These are phyloP conservation scores for Mellivora capensis DNA, from an alignment of 2,113 vertebrate genomes.

Conservation along the genomic window DNA sequence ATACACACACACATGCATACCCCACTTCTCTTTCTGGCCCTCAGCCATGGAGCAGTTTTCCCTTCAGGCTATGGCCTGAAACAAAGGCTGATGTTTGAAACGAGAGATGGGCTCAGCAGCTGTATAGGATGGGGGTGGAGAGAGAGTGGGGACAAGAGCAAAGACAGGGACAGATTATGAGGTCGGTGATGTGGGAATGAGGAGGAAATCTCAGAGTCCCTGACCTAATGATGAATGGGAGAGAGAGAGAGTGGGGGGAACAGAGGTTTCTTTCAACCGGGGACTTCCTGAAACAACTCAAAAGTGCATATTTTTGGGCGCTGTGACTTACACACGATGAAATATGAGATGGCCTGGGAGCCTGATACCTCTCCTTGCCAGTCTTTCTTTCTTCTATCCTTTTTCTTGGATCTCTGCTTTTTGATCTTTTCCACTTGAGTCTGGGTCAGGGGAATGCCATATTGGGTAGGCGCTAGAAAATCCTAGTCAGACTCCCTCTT, in stretches of 20 bases:
- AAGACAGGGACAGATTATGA: background rate
- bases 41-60: background rate
- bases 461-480: background rate
- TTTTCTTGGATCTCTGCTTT: background rate
- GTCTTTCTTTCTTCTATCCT: background rate
- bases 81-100: conserved; percentile 27
- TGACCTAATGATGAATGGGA: background rate
- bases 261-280: background rate
- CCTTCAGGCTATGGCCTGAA: background rate
- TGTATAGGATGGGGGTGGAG: background rate
- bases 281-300: background rate
- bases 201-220: background rate
- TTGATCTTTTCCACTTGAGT: background rate
- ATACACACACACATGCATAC: background rate
- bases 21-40: conserved; percentile 34
- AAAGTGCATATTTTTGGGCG: background rate
- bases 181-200: background rate
- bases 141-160: background rate
- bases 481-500: background rate
- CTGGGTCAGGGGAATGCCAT: background rate
- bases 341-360: background rate
- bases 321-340: background rate
- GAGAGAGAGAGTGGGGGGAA: background rate
- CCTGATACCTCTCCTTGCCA: background rate
- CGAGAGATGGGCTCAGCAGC: background rate